Percentiles rank a stretch among this genome's conserved stretches.
phyloP scores from a whole-genome alignment of 2,797 vertebrate genomes.

The Onychomys leucogaster region DNA sequence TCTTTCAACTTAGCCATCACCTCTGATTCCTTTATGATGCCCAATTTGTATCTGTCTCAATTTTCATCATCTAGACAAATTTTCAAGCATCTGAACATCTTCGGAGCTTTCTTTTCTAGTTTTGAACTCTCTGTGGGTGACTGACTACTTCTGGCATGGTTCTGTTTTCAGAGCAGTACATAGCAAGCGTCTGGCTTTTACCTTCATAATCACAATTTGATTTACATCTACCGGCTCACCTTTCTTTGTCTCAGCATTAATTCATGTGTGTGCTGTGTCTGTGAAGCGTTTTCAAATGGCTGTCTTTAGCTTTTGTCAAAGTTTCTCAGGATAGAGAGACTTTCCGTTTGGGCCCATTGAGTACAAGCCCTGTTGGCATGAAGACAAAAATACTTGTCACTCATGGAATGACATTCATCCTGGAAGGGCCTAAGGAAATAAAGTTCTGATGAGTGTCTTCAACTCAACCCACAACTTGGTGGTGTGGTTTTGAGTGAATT shows the following conservation, averaged over 20 bases:
- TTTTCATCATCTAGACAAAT: constrained; percentile 35
- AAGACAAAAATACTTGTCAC: constrained; percentile 41
- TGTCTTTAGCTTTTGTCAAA: constrained; percentile 20
- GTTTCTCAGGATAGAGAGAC: constrained; percentile 61
- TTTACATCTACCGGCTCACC: constrained; percentile 43
- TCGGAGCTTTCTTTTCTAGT: not conserved
- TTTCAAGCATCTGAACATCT: not conserved
- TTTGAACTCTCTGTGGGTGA: not conserved
- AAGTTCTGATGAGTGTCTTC: constrained; percentile 54
- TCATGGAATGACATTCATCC: constrained; percentile 8
- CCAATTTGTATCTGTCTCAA: not conserved
- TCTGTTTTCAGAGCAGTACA: constrained; percentile 34
- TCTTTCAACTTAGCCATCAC: not conserved
- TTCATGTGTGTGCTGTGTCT: not conserved
- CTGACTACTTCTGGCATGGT: not conserved
- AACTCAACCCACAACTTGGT: not conserved
- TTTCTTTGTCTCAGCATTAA: constrained; percentile 56
- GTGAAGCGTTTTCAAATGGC: constrained; percentile 26
- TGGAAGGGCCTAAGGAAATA: constrained; percentile 12
- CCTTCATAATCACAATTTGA: not conserved
- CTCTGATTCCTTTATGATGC: constrained; percentile 20
- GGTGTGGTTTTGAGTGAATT: constrained; percentile 26
- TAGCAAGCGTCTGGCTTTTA: constrained; percentile 35
- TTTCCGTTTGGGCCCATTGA: constrained; percentile 30
- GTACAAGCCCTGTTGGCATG: not conserved